phyloP scores from a whole-genome alignment of 2,113 vertebrate genomes.

The Ailurus styani region DNA sequence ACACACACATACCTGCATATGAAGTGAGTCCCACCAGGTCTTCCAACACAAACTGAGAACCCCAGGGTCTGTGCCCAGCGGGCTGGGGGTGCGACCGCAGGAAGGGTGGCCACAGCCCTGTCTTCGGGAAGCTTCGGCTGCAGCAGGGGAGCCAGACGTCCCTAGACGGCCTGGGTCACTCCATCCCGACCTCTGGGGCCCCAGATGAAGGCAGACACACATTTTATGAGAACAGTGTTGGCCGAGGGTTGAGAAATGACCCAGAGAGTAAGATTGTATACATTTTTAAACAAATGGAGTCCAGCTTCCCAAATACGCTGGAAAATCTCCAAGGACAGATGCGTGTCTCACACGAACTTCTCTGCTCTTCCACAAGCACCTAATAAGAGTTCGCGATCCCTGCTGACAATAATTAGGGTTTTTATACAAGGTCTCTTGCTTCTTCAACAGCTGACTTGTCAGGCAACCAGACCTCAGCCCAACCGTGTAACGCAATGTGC shows the following conservation, averaged over 20 bases:
- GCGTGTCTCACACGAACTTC: not conserved
- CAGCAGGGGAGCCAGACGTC: not conserved
- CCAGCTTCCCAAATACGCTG: not conserved
- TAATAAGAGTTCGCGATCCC: fast-evolving
- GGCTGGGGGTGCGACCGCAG: not conserved
- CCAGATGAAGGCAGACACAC: not conserved
- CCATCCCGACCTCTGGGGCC: not conserved
- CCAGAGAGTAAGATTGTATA: too few relatives aligned
- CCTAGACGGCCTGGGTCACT: too few relatives aligned
- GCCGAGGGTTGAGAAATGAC: too few relatives aligned
- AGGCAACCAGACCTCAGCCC: not conserved
- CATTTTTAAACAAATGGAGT: not conserved
- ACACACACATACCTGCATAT: not conserved
- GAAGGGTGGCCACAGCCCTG: not conserved
- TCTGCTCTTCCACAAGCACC: not conserved
- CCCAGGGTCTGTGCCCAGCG: not conserved
- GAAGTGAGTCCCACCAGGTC: not conserved
- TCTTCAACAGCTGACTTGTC: not conserved
- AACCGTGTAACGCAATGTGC: not conserved
- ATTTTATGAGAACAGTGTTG: not conserved
- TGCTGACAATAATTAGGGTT: not conserved
- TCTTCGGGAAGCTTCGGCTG: not conserved
- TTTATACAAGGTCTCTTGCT: not conserved
- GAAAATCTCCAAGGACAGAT: not conserved
- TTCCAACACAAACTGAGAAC: not conserved